phyloP scores from a whole-genome alignment of 2,113 vertebrate genomes.

The Rhinoderma darwinii region DNA sequence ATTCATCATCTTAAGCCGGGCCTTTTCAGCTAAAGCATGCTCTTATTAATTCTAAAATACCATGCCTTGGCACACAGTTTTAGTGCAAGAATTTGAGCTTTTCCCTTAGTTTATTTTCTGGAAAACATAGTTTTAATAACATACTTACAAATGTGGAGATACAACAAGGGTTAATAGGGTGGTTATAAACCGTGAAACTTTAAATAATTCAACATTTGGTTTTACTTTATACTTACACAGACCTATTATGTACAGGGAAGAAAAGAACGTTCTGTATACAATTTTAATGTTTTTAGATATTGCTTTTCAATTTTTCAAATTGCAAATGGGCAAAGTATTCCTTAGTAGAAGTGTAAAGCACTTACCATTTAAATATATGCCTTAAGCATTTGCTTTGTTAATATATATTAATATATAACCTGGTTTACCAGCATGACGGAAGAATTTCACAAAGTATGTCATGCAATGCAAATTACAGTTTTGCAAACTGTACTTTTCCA shows the following conservation, averaged over 20 bases:
- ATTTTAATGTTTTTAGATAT: not conserved
- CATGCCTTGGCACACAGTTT: not conserved
- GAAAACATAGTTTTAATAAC: not conserved
- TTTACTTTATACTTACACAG: not conserved
- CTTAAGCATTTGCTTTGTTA: not conserved
- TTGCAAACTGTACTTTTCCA: not conserved
- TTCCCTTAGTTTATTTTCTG: not conserved
- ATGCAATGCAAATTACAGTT: not conserved
- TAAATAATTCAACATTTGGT: not conserved
- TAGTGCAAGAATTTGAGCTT: not conserved
- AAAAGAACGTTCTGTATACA: not conserved
- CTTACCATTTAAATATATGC: not conserved
- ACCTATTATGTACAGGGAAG: not conserved
- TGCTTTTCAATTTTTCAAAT: not conserved
- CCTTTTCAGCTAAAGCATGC: conserved; percentile 39
- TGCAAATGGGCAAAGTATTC: not conserved
- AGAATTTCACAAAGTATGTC: not conserved
- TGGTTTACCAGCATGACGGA: not conserved
- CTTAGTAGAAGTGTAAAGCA: not conserved
- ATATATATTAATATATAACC: too few relatives aligned
- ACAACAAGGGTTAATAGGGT: not conserved
- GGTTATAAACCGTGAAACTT: not conserved
- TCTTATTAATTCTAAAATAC: conserved; percentile 39
- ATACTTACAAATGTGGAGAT: not conserved
- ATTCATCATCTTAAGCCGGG: conserved; percentile 38